Evolutionary conservation across 1,140 invertebrate species (phyloP).

Genomic region (Heliothis virescens): DNA sequence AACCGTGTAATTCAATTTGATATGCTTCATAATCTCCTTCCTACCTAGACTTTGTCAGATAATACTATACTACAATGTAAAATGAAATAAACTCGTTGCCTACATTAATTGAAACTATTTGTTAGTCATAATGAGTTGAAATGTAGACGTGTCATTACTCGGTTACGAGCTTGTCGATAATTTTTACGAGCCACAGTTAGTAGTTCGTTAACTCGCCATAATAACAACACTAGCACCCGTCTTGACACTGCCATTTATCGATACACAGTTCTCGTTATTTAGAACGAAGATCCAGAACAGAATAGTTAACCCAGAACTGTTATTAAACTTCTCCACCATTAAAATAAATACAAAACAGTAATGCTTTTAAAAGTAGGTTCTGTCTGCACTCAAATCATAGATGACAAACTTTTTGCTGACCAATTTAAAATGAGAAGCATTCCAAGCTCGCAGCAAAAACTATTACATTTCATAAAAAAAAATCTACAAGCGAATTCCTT

Average conservation of each 20-base stretch:
- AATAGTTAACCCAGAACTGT: not conserved
- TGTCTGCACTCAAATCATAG: not conserved
- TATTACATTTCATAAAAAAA: not conserved
- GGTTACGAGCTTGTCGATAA: constrained; percentile 11
- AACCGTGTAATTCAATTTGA: too few species aligned
- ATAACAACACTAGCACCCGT: constrained; percentile 31
- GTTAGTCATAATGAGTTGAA: not conserved
- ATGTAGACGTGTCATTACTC: constrained; percentile 19
- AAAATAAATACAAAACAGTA: not conserved
- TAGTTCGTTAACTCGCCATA: constrained; percentile 36
- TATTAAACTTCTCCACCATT: not conserved
- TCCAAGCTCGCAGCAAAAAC: constrained; percentile 3
- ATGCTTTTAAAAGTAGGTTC: not conserved
- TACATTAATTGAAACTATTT: not conserved
- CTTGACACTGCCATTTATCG: constrained; percentile 13
- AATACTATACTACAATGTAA: too few species aligned
- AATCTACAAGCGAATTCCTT: not conserved
- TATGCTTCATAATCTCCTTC: too few species aligned
- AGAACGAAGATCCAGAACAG: not conserved
- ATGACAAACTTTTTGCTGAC: not conserved
- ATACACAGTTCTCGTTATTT: constrained; percentile 6
- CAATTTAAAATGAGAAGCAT: not conserved
- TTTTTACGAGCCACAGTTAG: constrained; percentile 26
- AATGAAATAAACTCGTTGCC: not conserved
- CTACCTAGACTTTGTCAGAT: too few species aligned